Percentiles rank a stretch among this genome's conserved stretches.
phyloP scores from a whole-genome alignment of 2,797 vertebrate species.

The Falco biarmicus region DNA sequence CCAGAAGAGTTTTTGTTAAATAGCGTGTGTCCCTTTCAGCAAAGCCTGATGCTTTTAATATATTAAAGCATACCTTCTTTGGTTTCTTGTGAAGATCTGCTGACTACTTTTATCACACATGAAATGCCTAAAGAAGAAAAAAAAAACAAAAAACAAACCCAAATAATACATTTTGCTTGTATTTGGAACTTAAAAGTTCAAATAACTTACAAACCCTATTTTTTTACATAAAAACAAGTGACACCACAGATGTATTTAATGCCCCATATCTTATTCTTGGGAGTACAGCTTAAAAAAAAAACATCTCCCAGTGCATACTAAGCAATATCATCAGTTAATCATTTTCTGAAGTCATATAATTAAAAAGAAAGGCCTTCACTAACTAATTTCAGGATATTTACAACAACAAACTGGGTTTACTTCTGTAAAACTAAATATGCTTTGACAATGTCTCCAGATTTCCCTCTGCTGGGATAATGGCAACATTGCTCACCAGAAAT shows the following conservation, averaged over 20 bases:
- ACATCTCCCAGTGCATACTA: not conserved
- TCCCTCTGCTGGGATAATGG: constrained; percentile 37
- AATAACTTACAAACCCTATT: not conserved
- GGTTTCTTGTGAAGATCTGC: not conserved
- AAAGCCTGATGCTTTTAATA: not conserved
- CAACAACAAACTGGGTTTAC: not conserved
- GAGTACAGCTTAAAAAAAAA: not conserved
- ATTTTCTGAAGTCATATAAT: not conserved
- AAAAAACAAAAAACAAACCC: not conserved
- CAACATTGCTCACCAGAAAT: not conserved
- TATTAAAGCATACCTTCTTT: not conserved
- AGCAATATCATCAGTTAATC: not conserved
- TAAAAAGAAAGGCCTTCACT: not conserved
- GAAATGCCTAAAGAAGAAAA: not conserved
- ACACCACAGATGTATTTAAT: not conserved
- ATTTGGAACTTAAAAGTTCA: not conserved
- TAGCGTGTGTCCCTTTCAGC: not conserved
- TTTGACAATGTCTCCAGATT: constrained; percentile 17
- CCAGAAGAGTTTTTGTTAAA: not conserved
- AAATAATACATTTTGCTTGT: not conserved
- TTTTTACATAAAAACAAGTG: not conserved
- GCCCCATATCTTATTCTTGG: not conserved
- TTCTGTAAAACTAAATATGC: not conserved
- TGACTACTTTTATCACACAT: not conserved
- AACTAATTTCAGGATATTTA: not conserved